Evolutionary conservation across 2,888 invertebrate species (phyloP).

Genomic region (Balanococcus diminutus): DNA sequence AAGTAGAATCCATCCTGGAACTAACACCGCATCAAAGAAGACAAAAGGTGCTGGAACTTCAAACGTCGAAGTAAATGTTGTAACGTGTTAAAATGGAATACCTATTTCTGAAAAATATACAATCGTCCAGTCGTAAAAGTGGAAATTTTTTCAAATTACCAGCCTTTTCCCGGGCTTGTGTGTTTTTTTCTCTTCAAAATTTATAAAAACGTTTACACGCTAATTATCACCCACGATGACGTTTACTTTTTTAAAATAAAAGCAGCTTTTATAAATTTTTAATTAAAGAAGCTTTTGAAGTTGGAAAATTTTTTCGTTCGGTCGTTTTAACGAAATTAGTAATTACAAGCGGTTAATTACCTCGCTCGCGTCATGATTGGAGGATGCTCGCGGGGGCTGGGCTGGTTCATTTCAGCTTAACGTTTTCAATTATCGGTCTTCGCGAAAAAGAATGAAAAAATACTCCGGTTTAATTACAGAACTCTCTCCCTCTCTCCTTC

Average conservation of each 20-base stretch:
- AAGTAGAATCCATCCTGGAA: no score
- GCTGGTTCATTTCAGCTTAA: not conserved
- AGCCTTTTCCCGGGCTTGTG: not conserved
- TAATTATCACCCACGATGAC: not conserved
- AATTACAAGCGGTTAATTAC: not conserved
- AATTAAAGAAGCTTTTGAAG: not conserved
- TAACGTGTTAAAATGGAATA: not conserved
- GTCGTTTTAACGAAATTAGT: not conserved
- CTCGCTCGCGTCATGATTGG: no score
- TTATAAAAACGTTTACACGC: not conserved
- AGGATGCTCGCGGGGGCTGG: no score
- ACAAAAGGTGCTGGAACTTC: not conserved
- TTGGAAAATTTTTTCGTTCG: not conserved
- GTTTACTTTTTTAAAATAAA: not conserved
- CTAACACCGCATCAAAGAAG: not conserved
- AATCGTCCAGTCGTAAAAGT: not conserved
- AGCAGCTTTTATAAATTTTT: not conserved
- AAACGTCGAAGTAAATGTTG: not conserved
- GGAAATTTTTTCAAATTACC: not conserved
- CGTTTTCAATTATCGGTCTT: not conserved
- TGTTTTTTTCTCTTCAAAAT: not conserved
- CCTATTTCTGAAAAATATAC: not conserved
- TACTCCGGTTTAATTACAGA: not conserved
- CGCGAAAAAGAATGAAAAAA: not conserved
- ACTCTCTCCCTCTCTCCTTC: no score